phyloP scores from a whole-genome alignment of 2,888 invertebrate species.

The Pollenia angustigena region DNA sequence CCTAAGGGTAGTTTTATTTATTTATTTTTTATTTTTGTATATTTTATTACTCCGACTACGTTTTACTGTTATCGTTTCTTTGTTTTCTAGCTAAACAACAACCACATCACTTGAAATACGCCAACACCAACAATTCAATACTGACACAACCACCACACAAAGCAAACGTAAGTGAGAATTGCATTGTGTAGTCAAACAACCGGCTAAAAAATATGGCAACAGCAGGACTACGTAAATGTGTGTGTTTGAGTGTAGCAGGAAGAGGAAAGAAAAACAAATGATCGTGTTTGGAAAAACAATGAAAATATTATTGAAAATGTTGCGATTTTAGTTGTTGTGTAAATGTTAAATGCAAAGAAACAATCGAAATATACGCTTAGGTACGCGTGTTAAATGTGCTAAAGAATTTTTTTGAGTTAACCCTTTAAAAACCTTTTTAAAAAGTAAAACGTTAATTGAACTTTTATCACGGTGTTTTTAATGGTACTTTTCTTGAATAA shows the following conservation, averaged over 20 bases:
- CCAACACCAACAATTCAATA: constrained; percentile 63
- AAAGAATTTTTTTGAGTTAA: not conserved
- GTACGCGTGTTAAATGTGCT: too few relatives aligned
- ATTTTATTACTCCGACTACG: constrained; percentile 20
- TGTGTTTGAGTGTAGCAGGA: not conserved
- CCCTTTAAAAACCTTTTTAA: too few relatives aligned
- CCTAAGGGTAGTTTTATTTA: constrained; percentile 61
- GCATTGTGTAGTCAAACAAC: constrained; percentile 19
- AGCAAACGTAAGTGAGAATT: not conserved
- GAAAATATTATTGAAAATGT: constrained; percentile 12
- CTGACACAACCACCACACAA: constrained; percentile 39
- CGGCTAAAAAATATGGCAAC: not conserved
- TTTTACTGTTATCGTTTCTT: constrained; percentile 44
- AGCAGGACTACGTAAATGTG: too few relatives aligned
- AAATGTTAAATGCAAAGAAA: not conserved
- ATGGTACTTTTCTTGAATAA: too few relatives aligned
- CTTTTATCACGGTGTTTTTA: too few relatives aligned
- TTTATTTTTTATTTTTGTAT: not conserved
- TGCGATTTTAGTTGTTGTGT: not conserved
- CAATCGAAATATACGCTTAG: not conserved
- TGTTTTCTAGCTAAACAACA: constrained; percentile 29
- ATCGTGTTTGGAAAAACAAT: too few relatives aligned
- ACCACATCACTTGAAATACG: constrained; percentile 71
- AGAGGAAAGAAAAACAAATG: not conserved
- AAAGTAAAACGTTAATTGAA: too few relatives aligned